phyloP scores from a whole-genome alignment of 2,888 invertebrate species.

The Nezara viridula region DNA sequence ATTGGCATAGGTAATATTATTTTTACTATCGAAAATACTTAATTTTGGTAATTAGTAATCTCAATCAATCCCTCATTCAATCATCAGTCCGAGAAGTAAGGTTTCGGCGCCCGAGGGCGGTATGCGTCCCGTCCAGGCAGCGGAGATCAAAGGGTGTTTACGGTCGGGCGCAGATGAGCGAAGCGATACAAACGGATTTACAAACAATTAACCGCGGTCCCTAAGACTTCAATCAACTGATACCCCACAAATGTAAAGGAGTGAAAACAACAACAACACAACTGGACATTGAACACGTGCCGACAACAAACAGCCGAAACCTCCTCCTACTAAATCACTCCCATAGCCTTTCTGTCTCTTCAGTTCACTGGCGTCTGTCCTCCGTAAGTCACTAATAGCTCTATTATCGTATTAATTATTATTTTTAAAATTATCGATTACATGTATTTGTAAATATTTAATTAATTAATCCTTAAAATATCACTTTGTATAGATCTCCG shows the following conservation, averaged over 20 bases:
- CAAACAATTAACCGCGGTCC: conserved; percentile 50
- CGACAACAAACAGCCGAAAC: conserved; percentile 42
- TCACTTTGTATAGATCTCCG: too few species aligned
- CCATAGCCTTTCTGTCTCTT: neutral
- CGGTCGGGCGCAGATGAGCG: conserved; percentile 7
- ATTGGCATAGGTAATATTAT: too few species aligned
- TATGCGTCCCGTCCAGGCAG: conserved; percentile 3
- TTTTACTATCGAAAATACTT: too few species aligned
- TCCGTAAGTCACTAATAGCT: neutral
- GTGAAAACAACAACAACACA: conserved; percentile 53
- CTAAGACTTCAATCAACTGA: conserved; percentile 57
- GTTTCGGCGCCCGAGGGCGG: conserved; percentile 40
- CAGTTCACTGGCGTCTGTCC: conserved; percentile 32
- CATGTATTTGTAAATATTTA: too few species aligned
- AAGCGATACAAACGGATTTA: conserved; percentile 51
- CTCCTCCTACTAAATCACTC: conserved; percentile 12
- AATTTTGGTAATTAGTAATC: neutral
- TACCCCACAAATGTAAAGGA: conserved; percentile 55
- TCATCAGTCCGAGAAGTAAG: neutral
- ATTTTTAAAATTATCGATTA: neutral
- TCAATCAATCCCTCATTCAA: neutral
- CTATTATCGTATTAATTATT: neutral
- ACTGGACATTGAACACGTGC: conserved; percentile 55
- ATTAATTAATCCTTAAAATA: too few species aligned
- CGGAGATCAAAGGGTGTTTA: conserved; percentile 54